Evolutionary conservation across 2,113 vertebrate genomes (phyloP).

Genomic region (Phylloscopus trochiloides): DNA sequence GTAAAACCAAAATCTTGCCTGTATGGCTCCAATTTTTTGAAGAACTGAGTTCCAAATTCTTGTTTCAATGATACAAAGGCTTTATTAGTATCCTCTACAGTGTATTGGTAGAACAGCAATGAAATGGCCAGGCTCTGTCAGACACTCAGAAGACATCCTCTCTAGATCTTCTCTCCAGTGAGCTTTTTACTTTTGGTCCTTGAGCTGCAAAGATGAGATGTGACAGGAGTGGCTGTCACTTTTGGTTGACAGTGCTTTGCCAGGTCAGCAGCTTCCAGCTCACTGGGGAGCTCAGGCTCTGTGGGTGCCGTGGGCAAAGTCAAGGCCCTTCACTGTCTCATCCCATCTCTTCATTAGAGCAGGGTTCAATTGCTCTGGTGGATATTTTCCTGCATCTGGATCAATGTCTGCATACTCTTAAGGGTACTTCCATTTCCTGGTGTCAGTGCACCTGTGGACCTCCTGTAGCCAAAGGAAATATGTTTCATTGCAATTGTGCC

Average conservation of each 20-base stretch:
- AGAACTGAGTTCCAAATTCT: background rate
- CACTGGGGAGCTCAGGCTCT: background rate
- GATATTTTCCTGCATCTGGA: background rate
- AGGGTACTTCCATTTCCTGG: background rate
- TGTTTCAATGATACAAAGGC: background rate
- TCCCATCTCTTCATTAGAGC: constrained; percentile 3
- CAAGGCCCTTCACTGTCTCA: background rate
- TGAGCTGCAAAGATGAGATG: constrained; percentile 6
- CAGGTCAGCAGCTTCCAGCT: constrained; percentile 27
- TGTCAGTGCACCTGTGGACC: background rate
- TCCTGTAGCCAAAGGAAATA: background rate
- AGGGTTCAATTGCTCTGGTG: background rate
- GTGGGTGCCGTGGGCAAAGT: background rate
- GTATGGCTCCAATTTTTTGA: background rate
- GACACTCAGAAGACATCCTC: background rate
- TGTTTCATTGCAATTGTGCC: background rate
- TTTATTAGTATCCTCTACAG: background rate
- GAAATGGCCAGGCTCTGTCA: background rate
- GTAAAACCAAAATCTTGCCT: background rate
- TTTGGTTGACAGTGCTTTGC: constrained; percentile 17
- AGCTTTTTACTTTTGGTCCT: background rate
- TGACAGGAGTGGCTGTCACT: constrained; percentile 13
- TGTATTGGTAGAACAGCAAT: background rate
- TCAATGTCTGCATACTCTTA: background rate
- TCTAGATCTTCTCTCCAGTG: background rate